Conservation (phyloP, 92 coral and sea anemone genomes). For the Plumapathes pennacea region DNA sequence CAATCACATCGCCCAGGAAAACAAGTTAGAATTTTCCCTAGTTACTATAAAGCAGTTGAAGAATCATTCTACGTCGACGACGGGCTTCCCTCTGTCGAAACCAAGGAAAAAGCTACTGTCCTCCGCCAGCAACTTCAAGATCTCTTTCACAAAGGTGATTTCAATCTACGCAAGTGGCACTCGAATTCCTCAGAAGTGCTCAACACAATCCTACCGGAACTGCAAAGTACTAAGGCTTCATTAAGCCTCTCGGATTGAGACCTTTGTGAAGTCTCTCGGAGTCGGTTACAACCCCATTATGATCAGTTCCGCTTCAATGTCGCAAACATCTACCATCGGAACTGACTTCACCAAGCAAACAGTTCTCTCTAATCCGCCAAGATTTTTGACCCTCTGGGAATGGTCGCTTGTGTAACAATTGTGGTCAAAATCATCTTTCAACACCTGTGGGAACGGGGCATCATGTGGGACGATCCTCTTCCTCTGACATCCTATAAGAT, state of each 20-base stretch:
- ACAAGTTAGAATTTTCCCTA: conserved; percentile 21
- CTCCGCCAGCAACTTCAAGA: conserved; percentile 19
- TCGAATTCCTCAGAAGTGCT: conserved; percentile 32
- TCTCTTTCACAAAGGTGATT: conserved; percentile 24
- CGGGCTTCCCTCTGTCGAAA: conserved; percentile 35
- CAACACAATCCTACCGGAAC: neutral
- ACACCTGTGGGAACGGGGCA: conserved; percentile 9
- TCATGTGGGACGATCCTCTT: conserved; percentile 4
- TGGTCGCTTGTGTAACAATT: conserved; percentile 17
- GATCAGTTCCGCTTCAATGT: conserved; percentile 21
- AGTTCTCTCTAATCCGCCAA: conserved; percentile 8
- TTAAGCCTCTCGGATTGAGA: conserved; percentile 1
- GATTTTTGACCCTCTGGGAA: conserved; percentile 14
- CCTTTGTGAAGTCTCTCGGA: conserved; percentile 24
- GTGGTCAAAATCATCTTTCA: conserved; percentile 27
- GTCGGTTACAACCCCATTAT: conserved; percentile 7
- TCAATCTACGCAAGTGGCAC: conserved; percentile 41
- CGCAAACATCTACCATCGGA: neutral
- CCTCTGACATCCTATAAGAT: conserved; percentile 9
- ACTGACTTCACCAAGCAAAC: conserved; percentile 10
- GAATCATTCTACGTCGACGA: conserved; percentile 48
- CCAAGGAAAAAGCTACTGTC: conserved; percentile 21
- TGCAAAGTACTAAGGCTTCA: conserved; percentile 6
- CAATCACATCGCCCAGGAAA: conserved; percentile 8
- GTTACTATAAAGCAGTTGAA: conserved; percentile 27